These are phyloP conservation scores for Lamellibrachia columna DNA, from an alignment of 2,888 invertebrate species.

Conservation along the genomic window DNA sequence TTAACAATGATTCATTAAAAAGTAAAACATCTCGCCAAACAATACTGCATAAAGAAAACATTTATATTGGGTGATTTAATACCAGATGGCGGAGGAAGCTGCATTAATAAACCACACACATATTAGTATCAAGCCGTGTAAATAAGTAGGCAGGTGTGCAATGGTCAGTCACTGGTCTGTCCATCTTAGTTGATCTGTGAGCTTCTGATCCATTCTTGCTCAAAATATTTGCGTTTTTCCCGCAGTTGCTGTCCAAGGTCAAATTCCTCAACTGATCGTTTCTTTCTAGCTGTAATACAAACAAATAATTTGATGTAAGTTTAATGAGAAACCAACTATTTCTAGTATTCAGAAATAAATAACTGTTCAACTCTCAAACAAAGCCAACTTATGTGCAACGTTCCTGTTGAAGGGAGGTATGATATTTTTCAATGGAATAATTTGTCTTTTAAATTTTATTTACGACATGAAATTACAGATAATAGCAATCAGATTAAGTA, in stretches of 20 bases:
- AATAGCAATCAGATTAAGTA: no score
- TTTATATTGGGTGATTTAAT: background rate
- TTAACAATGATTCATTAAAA: background rate
- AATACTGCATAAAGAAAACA: background rate
- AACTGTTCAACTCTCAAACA: no score
- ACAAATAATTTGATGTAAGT: background rate
- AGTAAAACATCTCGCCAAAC: background rate
- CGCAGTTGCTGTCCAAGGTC: background rate
- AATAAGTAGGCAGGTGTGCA: background rate
- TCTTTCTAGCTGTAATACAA: background rate
- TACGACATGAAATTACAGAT: background rate
- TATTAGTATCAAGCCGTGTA: constrained; percentile 6
- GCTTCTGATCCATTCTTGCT: constrained; percentile 9
- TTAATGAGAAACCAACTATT: background rate
- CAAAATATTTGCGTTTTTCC: constrained; percentile 9
- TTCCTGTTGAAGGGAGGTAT: no score
- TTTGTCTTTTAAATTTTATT: background rate
- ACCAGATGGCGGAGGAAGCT: background rate
- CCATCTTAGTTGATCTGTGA: background rate
- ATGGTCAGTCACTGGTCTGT: background rate
- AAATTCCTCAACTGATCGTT: background rate
- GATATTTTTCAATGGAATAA: background rate
- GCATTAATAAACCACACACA: background rate
- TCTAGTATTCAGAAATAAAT: background rate
- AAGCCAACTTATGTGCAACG: no score